Percentiles rank a stretch among this genome's conserved stretches.
Evolutionary conservation across 2,797 vertebrate genomes (phyloP).

Genomic region (Lophius americanus): DNA sequence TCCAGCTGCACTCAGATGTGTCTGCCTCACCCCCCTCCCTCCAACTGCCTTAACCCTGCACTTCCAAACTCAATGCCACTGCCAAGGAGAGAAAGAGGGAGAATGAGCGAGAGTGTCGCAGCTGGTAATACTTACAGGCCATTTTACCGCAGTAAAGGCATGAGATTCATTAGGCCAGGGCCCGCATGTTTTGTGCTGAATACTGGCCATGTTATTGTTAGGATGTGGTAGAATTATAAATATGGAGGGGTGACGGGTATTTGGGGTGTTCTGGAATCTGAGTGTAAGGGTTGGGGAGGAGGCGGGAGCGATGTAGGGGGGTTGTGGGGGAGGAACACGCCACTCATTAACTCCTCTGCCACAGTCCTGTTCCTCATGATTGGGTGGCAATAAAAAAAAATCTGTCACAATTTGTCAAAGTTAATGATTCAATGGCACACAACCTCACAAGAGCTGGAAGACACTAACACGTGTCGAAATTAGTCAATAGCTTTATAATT

Average conservation of each 20-base stretch:
- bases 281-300: slow-evolving; percentile 78
- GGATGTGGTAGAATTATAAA: slow-evolving; percentile 99
- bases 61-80: slow-evolving; percentile 79
- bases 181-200: slow-evolving; percentile 95
- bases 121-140: slow-evolving; percentile 99
- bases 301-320: slow-evolving; percentile 72
- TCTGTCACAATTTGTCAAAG: slow-evolving; percentile 86
- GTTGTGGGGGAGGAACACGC: slow-evolving; percentile 81
- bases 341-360: slow-evolving; percentile 91
- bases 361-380: slow-evolving; percentile 83
- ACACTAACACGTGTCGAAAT: slow-evolving; percentile 72
- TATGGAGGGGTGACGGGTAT: slow-evolving; percentile 85
- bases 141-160: slow-evolving; percentile 90
- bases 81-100: slow-evolving; percentile 79
- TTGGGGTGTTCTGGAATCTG: slow-evolving; percentile 60
- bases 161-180: slow-evolving; percentile 98
- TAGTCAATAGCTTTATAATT: slow-evolving; percentile 78
- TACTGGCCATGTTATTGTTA: slow-evolving; percentile 99
- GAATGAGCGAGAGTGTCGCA: slow-evolving; percentile 86
- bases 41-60: slow-evolving; percentile 45
- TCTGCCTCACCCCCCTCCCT: slow-evolving; percentile 74
- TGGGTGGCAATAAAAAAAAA: slow-evolving; percentile 80
- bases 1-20: slow-evolving; percentile 96
- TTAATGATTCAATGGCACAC: slow-evolving; percentile 87
- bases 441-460: slow-evolving; percentile 64